Evolutionary conservation across 1,140 invertebrate species (phyloP).

Genomic region (Parasteatoda tepidariorum): DNA sequence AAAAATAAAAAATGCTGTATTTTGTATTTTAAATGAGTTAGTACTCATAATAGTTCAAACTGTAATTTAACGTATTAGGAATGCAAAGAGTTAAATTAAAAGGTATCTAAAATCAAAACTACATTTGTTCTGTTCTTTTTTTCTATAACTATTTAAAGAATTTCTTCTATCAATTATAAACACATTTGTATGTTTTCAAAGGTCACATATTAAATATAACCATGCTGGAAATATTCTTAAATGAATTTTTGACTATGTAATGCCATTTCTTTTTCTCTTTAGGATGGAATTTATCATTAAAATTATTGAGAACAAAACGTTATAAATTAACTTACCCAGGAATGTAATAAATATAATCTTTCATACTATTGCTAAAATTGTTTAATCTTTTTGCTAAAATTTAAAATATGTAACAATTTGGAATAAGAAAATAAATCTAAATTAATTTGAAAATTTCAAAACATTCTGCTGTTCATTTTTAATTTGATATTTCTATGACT

Average conservation of each 20-base stretch:
- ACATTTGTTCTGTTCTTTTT: neutral
- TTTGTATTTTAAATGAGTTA: too few relatives aligned
- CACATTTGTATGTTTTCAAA: neutral
- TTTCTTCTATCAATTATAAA: too few relatives aligned
- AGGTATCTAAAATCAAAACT: too few relatives aligned
- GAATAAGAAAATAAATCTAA: neutral
- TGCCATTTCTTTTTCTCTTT: too few relatives aligned
- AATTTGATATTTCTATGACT: too few relatives aligned
- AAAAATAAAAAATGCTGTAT: too few relatives aligned
- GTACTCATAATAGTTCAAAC: too few relatives aligned
- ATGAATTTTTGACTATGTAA: neutral
- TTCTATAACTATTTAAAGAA: neutral
- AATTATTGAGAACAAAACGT: neutral
- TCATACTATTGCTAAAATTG: neutral
- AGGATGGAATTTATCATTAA: neutral
- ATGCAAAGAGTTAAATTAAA: too few relatives aligned
- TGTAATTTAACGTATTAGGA: too few relatives aligned
- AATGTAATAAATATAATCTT: constrained; percentile 13
- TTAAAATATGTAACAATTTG: neutral
- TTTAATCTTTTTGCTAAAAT: neutral
- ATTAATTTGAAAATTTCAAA: neutral
- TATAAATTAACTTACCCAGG: constrained; percentile 14
- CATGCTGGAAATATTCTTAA: neutral
- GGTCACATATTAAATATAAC: too few relatives aligned
- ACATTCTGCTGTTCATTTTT: too few relatives aligned